Evolutionary conservation across 2,113 vertebrate species (phyloP), one percentile per base, ranked within the genome.

Genomic region (Synchiropus splendidus): DNA sequence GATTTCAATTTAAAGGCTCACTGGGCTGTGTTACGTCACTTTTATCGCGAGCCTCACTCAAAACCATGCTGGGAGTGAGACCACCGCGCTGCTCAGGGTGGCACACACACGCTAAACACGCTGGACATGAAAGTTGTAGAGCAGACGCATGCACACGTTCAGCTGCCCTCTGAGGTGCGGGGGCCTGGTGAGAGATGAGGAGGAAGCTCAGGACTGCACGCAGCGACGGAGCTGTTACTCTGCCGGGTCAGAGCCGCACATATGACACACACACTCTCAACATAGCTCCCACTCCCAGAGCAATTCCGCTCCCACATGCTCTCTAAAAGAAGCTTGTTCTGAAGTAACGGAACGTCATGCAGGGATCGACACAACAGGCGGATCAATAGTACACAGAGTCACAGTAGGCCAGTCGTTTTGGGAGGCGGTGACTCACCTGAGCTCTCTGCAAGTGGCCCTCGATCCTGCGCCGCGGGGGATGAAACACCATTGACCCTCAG

Each of bases 141-240:
- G 2, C 41, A 47, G 30, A 44, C 16, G 36, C 15, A 43, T 16
- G 38, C 39, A 34, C 47, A 36, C 39, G 5, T n/a, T n/a, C n/a
- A n/a, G n/a, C n/a, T n/a, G n/a, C n/a, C n/a, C n/a, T n/a, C n/a
- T n/a, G n/a, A n/a, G n/a, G 55, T 15, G 48, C 12, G 36, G 12
- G 15, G 40, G 13, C 9, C 9, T 17, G 27, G 42, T 34, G 15
- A 33, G 16, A 31, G 48, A 50, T 42, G 37, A 36, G 16, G 1
- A 33, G 54, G 38, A 54, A 64, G 92, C 92, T 94, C 88, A 98
- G 91, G 58, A 86, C 86, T 85, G 82, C 90, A 90, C 82, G 90
- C 82, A 57, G 92, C 92, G 71, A 95, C 97, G 14, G 89, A 89
- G 77, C 84, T 93, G 84, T 92, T 93, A 82, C 95, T 92, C 85